These are phyloP conservation scores for Rhinoderma darwinii DNA, from an alignment of 2,113 vertebrate genomes.

Conservation along the genomic window DNA sequence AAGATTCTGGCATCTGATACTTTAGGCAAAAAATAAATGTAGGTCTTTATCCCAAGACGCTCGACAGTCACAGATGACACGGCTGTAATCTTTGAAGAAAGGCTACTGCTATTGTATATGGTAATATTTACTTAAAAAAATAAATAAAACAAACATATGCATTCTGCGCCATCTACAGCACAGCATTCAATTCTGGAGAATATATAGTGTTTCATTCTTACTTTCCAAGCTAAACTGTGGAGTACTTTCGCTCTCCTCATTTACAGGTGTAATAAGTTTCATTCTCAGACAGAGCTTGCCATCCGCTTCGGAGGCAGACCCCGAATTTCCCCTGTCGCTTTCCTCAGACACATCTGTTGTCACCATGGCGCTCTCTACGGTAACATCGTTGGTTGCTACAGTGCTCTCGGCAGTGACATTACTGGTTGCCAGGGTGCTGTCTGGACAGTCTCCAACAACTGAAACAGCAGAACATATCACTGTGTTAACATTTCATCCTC, in stretches of 20 bases:
- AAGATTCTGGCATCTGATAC: too few relatives aligned
- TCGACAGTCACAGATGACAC: too few relatives aligned
- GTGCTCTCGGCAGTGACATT: constrained; percentile 62
- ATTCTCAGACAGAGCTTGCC: constrained; percentile 88
- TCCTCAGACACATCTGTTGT: constrained; percentile 75
- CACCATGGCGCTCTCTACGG: constrained; percentile 77
- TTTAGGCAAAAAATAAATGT: too few relatives aligned
- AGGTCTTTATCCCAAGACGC: too few relatives aligned
- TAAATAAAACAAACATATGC: too few relatives aligned
- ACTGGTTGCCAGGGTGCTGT: constrained; percentile 67
- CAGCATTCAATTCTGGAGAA: not conserved
- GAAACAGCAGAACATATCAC: constrained; percentile 59
- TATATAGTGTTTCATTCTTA: constrained; percentile 70
- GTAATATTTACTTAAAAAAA: too few relatives aligned
- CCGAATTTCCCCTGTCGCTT: constrained; percentile 67
- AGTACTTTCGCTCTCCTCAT: constrained; percentile 82
- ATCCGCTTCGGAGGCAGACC: constrained; percentile 65
- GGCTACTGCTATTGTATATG: too few relatives aligned
- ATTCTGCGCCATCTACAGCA: not conserved
- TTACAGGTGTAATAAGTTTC: constrained; percentile 87
- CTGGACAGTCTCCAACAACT: constrained; percentile 82
- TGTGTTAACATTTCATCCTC: not conserved
- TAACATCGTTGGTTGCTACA: constrained; percentile 69
- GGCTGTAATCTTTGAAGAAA: too few relatives aligned
- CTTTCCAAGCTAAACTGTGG: constrained; percentile 91